Conservation (phyloP, 2,113 vertebrate species). For the Myiagra hebetior region DNA sequence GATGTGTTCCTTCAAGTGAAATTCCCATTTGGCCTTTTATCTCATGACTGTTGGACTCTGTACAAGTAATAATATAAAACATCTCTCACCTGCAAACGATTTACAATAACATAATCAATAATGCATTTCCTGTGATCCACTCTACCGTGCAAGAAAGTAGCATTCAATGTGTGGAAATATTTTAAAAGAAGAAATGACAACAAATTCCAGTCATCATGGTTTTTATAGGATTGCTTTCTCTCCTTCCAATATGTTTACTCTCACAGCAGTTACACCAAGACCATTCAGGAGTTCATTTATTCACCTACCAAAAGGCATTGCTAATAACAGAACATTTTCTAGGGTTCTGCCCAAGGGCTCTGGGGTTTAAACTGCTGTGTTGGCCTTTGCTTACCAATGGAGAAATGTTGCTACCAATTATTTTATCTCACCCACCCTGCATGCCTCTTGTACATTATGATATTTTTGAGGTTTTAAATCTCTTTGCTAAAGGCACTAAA, state of each 20-base stretch:
- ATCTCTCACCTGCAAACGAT: not conserved
- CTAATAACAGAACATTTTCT: constrained; percentile 1
- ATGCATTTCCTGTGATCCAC: not conserved
- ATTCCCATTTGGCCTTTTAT: constrained; percentile 5
- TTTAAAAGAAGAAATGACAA: not conserved
- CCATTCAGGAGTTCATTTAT: not conserved
- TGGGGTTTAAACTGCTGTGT: not conserved
- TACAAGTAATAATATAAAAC: constrained; percentile 32
- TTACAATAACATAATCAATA: constrained; percentile 12
- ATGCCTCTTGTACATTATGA: constrained; percentile 15
- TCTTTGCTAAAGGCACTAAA: constrained; percentile 33
- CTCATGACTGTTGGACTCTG: not conserved
- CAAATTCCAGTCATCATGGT: not conserved
- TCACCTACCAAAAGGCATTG: not conserved
- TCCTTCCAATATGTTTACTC: not conserved
- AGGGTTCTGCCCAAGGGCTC: not conserved
- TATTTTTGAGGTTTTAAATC: constrained; percentile 27
- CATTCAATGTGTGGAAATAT: not conserved
- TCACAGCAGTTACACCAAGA: not conserved
- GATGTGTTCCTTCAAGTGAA: constrained; percentile 11
- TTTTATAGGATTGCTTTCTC: not conserved
- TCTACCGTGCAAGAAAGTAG: not conserved
- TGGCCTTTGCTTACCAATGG: not conserved
- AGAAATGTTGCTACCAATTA: constrained; percentile 43
- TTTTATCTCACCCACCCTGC: constrained; percentile 25